These are phyloP conservation scores for Platyscapa corneri DNA, from an alignment of 1,140 invertebrate species.

Conservation along the genomic window DNA sequence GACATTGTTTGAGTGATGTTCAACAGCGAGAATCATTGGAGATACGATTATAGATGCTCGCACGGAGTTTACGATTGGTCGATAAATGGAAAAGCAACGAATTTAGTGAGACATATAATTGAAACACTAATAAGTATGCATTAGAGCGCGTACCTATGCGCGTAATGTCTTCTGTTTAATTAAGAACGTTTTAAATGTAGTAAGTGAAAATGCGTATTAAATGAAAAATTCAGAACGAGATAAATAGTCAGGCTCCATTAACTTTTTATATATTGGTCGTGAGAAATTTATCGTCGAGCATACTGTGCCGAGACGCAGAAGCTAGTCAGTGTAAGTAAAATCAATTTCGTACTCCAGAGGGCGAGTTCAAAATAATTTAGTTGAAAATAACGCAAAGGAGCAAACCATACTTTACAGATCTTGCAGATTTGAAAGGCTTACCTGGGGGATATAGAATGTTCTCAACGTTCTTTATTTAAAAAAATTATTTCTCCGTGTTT, in stretches of 20 bases:
- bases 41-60: neutral
- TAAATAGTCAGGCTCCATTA: neutral
- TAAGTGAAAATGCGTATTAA: neutral
- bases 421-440: neutral
- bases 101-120: neutral
- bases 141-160: neutral
- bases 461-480: neutral
- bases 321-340: neutral
- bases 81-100: neutral
- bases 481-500: neutral
- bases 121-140: neutral
- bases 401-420: neutral
- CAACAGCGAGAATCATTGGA: neutral
- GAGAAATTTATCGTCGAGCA: neutral
- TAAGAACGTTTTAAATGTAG: no score
- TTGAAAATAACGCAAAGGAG: neutral
- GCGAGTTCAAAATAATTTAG: neutral
- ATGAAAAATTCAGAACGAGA: neutral
- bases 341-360: neutral
- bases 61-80: neutral
- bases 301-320: neutral
- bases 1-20: neutral
- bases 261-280: neutral
- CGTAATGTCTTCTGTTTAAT: no score
- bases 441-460: neutral